Percentiles rank a stretch among this genome's conserved stretches.
Conservation (phyloP, 2,113 vertebrate species). For the Psophia crepitans region DNA sequence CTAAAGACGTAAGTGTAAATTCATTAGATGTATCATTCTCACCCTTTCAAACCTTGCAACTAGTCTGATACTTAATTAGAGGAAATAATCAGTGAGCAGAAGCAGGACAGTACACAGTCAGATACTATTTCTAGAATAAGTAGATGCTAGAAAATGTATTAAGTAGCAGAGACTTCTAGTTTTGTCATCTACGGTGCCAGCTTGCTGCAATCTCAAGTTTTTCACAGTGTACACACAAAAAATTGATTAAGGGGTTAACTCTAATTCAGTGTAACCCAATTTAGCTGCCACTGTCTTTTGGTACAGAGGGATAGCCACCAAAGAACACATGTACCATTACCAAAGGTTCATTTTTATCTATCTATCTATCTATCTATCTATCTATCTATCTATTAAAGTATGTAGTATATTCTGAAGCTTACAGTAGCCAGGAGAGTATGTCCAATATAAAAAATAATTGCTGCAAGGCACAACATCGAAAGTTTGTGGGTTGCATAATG, state of each 20-base stretch:
- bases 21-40: background rate
- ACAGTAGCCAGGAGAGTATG: background rate
- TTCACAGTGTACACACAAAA: background rate
- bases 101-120: background rate
- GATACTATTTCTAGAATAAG: background rate
- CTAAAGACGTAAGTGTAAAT: background rate
- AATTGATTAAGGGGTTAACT: background rate
- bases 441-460: background rate
- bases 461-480: background rate
- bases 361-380: background rate
- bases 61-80: background rate
- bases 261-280: background rate
- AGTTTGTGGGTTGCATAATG: background rate
- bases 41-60: background rate
- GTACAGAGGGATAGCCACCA: background rate
- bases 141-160: background rate
- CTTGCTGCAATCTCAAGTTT: background rate
- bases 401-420: background rate
- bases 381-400: background rate
- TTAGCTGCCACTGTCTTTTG: background rate
- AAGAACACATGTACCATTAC: background rate
- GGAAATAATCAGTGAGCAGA: background rate
- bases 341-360: background rate
- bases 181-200: background rate
- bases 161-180: background rate